phyloP scores from a whole-genome alignment of 1,140 invertebrate genomes.

The Drusus annulatus region DNA sequence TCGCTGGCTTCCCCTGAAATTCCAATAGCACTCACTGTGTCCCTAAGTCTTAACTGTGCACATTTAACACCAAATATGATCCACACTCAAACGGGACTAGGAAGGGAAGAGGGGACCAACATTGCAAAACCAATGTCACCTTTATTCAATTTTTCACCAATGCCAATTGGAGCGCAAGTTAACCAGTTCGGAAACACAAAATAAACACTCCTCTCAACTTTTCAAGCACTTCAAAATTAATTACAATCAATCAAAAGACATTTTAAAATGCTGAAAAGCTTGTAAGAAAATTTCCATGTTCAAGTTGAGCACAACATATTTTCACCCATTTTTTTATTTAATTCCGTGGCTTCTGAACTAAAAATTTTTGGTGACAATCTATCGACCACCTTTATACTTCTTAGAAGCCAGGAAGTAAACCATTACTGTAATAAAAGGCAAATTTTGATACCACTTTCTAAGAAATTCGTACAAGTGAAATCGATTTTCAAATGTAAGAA shows the following conservation, averaged over 20 bases:
- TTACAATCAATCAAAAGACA: neutral
- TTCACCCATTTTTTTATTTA: too few relatives aligned
- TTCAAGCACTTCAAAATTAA: neutral
- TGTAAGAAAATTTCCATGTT: too few relatives aligned
- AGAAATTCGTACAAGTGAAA: neutral
- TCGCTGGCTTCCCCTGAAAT: conserved; percentile 61
- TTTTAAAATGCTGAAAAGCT: neutral
- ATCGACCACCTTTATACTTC: too few relatives aligned
- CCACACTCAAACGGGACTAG: conserved; percentile 1
- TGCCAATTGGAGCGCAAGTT: neutral
- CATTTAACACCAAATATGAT: conserved; percentile 35
- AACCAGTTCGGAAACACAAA: neutral
- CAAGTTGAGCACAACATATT: too few relatives aligned
- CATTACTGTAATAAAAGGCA: too few relatives aligned
- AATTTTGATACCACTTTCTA: too few relatives aligned
- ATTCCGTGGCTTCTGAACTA: too few relatives aligned
- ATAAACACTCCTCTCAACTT: neutral
- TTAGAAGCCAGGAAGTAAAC: too few relatives aligned
- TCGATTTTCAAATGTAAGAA: conserved; percentile 14
- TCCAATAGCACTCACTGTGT: conserved; percentile 60
- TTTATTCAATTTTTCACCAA: neutral
- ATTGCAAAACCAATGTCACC: conserved; percentile 2
- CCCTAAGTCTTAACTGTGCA: conserved; percentile 46
- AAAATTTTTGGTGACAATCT: too few relatives aligned
- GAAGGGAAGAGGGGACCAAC: neutral